Evolutionary conservation across 2,888 invertebrate species (phyloP).

Genomic region (Leptodirus hochenwartii): DNA sequence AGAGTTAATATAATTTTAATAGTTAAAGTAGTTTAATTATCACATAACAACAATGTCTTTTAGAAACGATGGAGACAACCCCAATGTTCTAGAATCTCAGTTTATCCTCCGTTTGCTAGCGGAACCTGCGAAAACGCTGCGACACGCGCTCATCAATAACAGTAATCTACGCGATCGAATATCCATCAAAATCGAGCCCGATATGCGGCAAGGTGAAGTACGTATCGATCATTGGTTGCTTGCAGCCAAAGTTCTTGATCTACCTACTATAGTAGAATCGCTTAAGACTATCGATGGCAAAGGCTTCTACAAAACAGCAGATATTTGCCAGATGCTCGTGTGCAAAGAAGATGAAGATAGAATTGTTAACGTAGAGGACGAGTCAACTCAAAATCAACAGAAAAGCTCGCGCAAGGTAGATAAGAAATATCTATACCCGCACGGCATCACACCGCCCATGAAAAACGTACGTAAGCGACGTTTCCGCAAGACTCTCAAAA

Average conservation of each 20-base stretch:
- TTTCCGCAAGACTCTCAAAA: slow-evolving; percentile 87
- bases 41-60: slow-evolving; percentile 13
- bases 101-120: slow-evolving; percentile 23
- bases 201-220: slow-evolving; percentile 77
- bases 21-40: too few relatives aligned
- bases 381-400: slow-evolving; percentile 58
- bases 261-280: slow-evolving; percentile 84
- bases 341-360: slow-evolving; percentile 79
- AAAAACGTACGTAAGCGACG: slow-evolving; percentile 87
- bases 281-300: slow-evolving; percentile 91
- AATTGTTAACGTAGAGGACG: slow-evolving; percentile 54
- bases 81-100: slow-evolving; percentile 24
- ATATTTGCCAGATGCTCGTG: slow-evolving; percentile 82
- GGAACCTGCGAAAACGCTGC: slow-evolving; percentile 56
- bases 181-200: slow-evolving; percentile 68
- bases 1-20: too few relatives aligned
- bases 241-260: slow-evolving; percentile 75
- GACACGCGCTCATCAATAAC: slow-evolving; percentile 60
- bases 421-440: slow-evolving; percentile 86
- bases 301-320: slow-evolving; percentile 87
- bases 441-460: slow-evolving; percentile 88
- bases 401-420: slow-evolving; percentile 66
- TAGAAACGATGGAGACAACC: slow-evolving; percentile 16
- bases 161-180: slow-evolving; percentile 69
- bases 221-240: slow-evolving; percentile 76